Conservation (phyloP, 2,113 vertebrate genomes). For the Poicephalus gulielmi region DNA sequence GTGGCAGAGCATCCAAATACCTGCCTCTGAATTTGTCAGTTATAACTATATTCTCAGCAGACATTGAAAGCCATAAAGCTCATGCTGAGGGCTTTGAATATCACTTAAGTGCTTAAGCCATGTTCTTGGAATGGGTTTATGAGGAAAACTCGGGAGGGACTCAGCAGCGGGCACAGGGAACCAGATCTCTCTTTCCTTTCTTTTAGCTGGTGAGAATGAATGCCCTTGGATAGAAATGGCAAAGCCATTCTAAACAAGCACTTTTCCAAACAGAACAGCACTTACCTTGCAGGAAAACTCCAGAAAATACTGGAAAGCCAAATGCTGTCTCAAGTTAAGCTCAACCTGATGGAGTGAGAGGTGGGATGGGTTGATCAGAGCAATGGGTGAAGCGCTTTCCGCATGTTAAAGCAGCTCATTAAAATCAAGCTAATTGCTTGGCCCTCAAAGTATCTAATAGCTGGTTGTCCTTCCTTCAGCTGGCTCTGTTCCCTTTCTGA, state of each 20-base stretch:
- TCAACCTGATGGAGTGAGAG: neutral
- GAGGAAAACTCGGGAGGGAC: neutral
- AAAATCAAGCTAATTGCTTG: neutral
- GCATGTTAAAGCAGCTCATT: neutral
- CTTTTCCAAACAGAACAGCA: neutral
- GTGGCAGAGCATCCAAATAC: conserved; percentile 48
- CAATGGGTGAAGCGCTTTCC: neutral
- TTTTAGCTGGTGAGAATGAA: neutral
- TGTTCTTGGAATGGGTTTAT: conserved; percentile 47
- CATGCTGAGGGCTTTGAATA: conserved; percentile 57
- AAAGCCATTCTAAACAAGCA: neutral
- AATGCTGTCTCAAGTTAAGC: neutral
- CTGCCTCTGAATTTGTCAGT: conserved; percentile 44
- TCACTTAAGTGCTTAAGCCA: conserved; percentile 45
- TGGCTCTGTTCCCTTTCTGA: conserved; percentile 12
- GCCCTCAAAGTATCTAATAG: neutral
- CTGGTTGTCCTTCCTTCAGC: neutral
- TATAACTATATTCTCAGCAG: conserved; percentile 55
- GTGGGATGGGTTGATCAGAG: neutral
- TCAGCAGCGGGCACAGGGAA: neutral
- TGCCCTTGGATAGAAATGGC: neutral
- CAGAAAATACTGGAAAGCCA: neutral
- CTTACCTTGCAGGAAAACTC: neutral
- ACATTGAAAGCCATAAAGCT: conserved; percentile 34
- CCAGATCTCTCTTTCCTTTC: neutral